Conservation (phyloP, 2,888 invertebrate genomes). For the Tryphoninae sp. region DNA sequence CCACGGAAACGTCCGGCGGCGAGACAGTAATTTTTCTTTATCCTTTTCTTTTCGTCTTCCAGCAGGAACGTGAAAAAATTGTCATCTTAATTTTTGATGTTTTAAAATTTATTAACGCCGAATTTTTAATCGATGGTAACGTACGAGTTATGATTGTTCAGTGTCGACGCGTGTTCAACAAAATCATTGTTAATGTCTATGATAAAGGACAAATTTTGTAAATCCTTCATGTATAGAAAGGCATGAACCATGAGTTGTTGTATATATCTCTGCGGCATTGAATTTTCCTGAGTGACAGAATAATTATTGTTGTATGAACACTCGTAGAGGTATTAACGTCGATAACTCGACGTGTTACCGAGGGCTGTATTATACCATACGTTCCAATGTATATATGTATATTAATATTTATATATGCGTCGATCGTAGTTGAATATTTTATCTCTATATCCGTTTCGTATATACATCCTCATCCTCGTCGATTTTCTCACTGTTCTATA, state of each 20-base stretch:
- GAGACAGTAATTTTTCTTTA: background rate
- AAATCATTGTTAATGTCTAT: background rate
- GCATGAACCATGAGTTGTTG: background rate
- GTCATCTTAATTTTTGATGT: background rate
- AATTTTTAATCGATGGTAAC: background rate
- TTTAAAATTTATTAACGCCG: background rate
- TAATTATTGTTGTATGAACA: slow-evolving; percentile 55
- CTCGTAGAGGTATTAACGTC: slow-evolving; percentile 41
- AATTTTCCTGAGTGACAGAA: slow-evolving; percentile 52
- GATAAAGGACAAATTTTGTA: background rate
- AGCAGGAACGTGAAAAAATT: background rate
- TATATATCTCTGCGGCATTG: slow-evolving; percentile 17
- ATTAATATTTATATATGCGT: slow-evolving; percentile 1
- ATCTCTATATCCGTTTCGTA: slow-evolving; percentile 17
- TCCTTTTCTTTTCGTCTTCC: background rate
- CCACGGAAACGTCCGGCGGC: background rate
- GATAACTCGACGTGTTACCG: slow-evolving; percentile 44
- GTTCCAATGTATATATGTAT: background rate
- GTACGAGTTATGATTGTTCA: background rate
- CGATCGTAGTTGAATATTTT: background rate
- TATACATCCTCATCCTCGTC: slow-evolving; percentile 8
- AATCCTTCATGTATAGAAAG: background rate
- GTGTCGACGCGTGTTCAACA: too few species aligned
- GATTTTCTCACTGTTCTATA: slow-evolving; percentile 32
- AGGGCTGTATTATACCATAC: background rate